These are phyloP conservation scores for Cotesia congregata DNA, from an alignment of 2,888 invertebrate species.

Conservation along the genomic window DNA sequence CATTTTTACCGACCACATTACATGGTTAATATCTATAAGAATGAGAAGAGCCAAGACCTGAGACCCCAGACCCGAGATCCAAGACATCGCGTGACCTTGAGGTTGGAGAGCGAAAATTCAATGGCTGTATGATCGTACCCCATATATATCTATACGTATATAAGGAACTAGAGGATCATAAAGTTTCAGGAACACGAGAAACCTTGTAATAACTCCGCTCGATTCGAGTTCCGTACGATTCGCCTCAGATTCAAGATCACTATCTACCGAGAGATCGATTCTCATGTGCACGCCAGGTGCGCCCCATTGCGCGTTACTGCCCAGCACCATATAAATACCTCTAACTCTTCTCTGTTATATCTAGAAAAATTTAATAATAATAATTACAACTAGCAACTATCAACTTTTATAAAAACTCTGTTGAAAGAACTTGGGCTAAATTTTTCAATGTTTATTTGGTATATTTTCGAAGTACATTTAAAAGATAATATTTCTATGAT, in stretches of 20 bases:
- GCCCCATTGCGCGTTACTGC: slow-evolving; percentile 46
- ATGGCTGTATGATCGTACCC: background rate
- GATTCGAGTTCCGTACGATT: slow-evolving; percentile 21
- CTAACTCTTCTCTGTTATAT: background rate
- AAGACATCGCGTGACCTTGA: slow-evolving; percentile 17
- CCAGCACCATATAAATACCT: slow-evolving; percentile 50
- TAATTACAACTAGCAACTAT: background rate
- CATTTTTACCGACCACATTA: slow-evolving; percentile 1
- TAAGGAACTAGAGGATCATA: slow-evolving; percentile 22
- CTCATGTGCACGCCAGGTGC: slow-evolving; percentile 43
- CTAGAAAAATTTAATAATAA: background rate
- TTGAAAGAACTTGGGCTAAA: too few species aligned
- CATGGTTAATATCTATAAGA: slow-evolving; percentile 6
- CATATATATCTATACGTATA: slow-evolving; percentile 9
- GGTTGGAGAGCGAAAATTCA: background rate
- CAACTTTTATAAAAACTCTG: background rate
- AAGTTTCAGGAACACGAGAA: slow-evolving; percentile 33
- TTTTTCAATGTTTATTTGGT: too few species aligned
- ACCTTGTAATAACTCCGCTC: slow-evolving; percentile 31
- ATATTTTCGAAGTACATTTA: too few species aligned
- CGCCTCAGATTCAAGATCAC: slow-evolving; percentile 17
- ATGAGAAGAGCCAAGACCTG: background rate
- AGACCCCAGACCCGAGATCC: background rate
- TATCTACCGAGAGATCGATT: slow-evolving; percentile 26
- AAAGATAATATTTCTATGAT: too few species aligned